Base-by-base conservation (phyloP, 2,113 vertebrate genomes). In the Menura novaehollandiae region DNA sequence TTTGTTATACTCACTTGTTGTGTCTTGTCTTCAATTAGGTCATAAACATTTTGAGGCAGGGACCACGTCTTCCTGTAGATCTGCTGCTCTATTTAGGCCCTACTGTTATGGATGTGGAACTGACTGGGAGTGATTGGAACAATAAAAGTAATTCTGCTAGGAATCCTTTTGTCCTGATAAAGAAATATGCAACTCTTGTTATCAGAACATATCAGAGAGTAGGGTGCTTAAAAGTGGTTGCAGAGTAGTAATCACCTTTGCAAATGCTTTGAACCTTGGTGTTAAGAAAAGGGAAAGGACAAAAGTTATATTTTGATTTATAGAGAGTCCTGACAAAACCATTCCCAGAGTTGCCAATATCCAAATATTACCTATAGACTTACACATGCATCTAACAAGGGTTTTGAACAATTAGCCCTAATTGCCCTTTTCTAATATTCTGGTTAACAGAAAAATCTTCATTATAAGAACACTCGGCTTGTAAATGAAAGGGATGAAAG, bases 1-100 rank as follows among this genome's bases (percentile, higher is more conserved):
- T 96, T 96, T 96, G 97, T 95, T 96, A 89, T 24, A 69, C 85
- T 97, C 92, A 92, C 96, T 96, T 97, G 94, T 96, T 96, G 94
- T 89, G 91, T 94, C 96, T 96, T 97, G 96, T 96, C 95, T 96
- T 92, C 93, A 93, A 95, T 96, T 79, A 94, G 94, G 96, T 95
- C 96, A 94, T 93, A 96, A 97, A 96, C 95, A 94, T 95, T 94
- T 91, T 64, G 86, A 92, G 66, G 79, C 88, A 91, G 66, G 51
- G 92, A 77, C 76, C 64, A 52, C 59, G 79, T 91, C 94, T 95
- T 95, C 49, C 63, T 90, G 44, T 63, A 74, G 33, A 13, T 68
- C n/a, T 72, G 78, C 41, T 89, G 95, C 66, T 91, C 66, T 87
- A 37, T 78, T 90, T 92, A 74, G 77, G 72, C 58, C 60, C 76